phyloP scores from a whole-genome alignment of 2,797 vertebrate genomes.

The Spinus pinus region DNA sequence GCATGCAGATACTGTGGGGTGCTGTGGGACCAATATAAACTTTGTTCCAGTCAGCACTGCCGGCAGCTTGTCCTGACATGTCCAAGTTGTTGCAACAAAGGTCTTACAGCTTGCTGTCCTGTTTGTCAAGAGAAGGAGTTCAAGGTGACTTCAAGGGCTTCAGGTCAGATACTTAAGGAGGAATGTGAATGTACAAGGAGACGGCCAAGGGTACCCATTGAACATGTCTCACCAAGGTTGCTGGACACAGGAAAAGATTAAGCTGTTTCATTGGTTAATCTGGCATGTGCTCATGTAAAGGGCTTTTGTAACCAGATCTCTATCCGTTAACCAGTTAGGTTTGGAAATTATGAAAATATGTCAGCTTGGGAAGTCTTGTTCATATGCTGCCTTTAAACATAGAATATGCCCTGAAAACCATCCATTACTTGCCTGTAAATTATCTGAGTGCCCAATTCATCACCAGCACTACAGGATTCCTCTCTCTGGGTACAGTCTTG shows the following conservation, averaged over 20 bases:
- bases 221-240: conserved; percentile 30
- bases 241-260: background rate
- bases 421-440: background rate
- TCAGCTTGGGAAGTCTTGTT: background rate
- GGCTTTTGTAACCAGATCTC: background rate
- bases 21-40: conserved; percentile 90
- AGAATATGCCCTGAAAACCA: background rate
- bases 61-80: conserved; percentile 92
- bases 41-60: conserved; percentile 89
- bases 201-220: conserved; percentile 85
- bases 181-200: conserved; percentile 91
- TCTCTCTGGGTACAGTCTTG: background rate
- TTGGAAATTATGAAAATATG: background rate
- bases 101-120: conserved; percentile 88
- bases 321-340: background rate
- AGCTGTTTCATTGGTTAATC: background rate
- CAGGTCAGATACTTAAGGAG: conserved; percentile 77
- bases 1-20: conserved; percentile 89
- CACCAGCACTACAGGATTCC: conserved; percentile 20
- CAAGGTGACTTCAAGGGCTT: background rate
- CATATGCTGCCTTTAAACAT: background rate
- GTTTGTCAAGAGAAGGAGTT: conserved; percentile 84
- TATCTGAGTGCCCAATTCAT: background rate
- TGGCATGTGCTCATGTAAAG: background rate
- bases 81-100: conserved; percentile 77